These are phyloP conservation scores for Eumerus sabulonum DNA, from an alignment of 2,888 invertebrate species.

Conservation along the genomic window DNA sequence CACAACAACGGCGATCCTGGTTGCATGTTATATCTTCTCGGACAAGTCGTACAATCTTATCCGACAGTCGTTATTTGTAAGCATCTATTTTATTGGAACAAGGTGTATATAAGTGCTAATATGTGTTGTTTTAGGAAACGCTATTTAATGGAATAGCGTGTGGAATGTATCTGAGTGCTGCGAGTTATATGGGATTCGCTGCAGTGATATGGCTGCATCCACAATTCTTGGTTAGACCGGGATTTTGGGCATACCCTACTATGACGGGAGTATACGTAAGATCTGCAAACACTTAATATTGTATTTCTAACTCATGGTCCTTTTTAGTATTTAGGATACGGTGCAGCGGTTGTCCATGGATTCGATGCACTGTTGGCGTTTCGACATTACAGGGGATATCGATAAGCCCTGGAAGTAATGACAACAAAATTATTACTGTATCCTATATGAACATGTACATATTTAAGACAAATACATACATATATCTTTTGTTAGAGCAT, in stretches of 20 bases:
- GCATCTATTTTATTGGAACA: constrained; percentile 76
- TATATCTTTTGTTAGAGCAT: too few species aligned
- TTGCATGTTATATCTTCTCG: constrained; percentile 89
- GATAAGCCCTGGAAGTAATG: background rate
- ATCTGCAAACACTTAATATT: background rate
- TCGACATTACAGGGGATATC: constrained; percentile 2
- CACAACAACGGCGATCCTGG: constrained; percentile 86
- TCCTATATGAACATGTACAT: background rate
- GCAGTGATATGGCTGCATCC: constrained; percentile 89
- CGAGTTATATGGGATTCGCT: constrained; percentile 89
- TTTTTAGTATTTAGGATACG: constrained; percentile 8
- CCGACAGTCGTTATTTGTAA: constrained; percentile 90
- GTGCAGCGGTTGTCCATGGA: background rate
- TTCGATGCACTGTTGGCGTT: background rate
- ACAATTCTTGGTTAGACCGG: constrained; percentile 84
- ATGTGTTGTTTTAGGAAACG: constrained; percentile 83
- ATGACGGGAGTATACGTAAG: constrained; percentile 93
- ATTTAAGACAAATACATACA: background rate
- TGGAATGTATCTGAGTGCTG: constrained; percentile 88
- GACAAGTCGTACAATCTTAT: constrained; percentile 87
- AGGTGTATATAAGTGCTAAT: too few species aligned
- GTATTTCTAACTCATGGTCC: background rate
- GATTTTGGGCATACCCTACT: constrained; percentile 92
- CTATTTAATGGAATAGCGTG: constrained; percentile 89
- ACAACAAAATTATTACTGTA: background rate